Evolutionary conservation across 2,888 invertebrate species (phyloP).

Genomic region (Smittia aterrima): DNA sequence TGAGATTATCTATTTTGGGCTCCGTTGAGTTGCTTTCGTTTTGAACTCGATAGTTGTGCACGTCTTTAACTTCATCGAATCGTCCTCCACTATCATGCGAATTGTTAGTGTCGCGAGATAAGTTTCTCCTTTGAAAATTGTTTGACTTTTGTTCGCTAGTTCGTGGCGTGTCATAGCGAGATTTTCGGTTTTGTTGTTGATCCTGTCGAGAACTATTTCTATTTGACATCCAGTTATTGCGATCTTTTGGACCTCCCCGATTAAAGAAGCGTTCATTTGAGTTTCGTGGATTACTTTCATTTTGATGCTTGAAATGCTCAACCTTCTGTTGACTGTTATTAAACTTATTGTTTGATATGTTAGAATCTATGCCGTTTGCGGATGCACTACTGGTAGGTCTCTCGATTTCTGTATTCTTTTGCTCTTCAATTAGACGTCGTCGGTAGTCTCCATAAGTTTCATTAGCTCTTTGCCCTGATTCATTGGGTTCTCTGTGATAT

Average conservation of each 20-base stretch:
- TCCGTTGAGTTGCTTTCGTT: not conserved
- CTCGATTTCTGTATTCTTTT: not conserved
- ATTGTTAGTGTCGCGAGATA: conserved; percentile 1
- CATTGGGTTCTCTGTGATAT: not conserved
- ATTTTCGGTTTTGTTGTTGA: not conserved
- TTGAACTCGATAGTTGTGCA: conserved; percentile 21
- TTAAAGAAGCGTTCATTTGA: not conserved
- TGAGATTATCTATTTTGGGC: not conserved
- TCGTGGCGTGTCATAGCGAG: not conserved
- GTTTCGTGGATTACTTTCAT: not conserved
- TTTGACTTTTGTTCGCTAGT: not conserved
- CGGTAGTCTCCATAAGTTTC: conserved; percentile 36
- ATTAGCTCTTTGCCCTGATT: conserved; percentile 1
- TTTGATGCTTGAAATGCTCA: not conserved
- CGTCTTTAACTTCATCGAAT: not conserved
- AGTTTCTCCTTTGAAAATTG: not conserved
- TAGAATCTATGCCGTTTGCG: not conserved
- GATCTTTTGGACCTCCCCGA: not conserved
- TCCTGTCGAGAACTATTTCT: not conserved
- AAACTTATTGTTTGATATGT: not conserved
- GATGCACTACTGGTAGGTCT: not conserved
- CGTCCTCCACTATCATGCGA: not conserved
- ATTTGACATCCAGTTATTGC: not conserved
- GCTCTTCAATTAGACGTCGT: not conserved
- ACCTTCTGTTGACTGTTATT: not conserved